These are phyloP conservation scores for Heterotis niloticus DNA, from an alignment of 2,113 vertebrate genomes.

Conservation along the genomic window DNA sequence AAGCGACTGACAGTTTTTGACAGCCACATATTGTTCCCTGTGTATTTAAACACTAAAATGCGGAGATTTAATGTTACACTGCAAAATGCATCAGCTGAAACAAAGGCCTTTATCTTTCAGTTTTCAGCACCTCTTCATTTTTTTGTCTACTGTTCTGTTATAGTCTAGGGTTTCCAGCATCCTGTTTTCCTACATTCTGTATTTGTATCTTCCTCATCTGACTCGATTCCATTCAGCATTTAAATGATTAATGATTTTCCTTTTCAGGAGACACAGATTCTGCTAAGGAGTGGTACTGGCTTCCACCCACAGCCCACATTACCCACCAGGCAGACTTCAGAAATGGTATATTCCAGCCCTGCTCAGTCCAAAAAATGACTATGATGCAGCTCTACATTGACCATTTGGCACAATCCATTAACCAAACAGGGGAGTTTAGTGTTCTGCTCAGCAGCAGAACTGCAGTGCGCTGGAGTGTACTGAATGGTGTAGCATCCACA, in stretches of 20 bases:
- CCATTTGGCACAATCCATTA: slow-evolving; percentile 62
- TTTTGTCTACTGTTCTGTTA: background rate
- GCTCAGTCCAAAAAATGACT: slow-evolving; percentile 37
- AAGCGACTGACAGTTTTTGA: background rate
- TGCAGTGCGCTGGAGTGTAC: slow-evolving; percentile 65
- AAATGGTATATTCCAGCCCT: slow-evolving; percentile 56
- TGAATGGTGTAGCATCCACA: slow-evolving; percentile 62
- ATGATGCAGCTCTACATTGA: slow-evolving; percentile 36
- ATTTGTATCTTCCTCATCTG: background rate
- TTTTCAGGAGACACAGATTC: slow-evolving; percentile 1
- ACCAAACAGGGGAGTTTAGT: slow-evolving; percentile 47
- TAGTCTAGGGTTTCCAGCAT: background rate
- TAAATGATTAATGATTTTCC: slow-evolving; percentile 11
- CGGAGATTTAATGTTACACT: background rate
- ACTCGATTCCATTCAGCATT: background rate
- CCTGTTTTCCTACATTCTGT: background rate
- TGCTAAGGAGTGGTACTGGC: slow-evolving; percentile 14
- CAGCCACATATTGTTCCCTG: background rate
- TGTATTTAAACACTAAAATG: background rate
- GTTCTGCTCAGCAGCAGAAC: slow-evolving; percentile 64
- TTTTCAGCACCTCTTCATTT: background rate
- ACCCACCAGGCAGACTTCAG: slow-evolving; percentile 21
- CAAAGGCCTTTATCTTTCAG: background rate
- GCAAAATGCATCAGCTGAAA: background rate
- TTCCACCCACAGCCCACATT: slow-evolving; percentile 24